Base-by-base conservation (phyloP, 2,888 invertebrate species). In the Acronicta psi region DNA sequence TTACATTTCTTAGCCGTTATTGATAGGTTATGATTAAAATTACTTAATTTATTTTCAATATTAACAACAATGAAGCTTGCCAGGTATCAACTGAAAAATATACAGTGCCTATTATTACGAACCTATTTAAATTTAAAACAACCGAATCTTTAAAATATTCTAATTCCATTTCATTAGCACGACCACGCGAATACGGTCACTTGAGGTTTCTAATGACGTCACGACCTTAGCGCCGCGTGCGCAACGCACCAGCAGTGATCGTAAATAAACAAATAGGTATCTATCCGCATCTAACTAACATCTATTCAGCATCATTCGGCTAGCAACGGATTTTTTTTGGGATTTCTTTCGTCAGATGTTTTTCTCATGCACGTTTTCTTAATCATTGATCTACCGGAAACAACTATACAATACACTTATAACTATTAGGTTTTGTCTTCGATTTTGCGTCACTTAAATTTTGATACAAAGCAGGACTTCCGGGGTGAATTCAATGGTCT, bases 181-280 rank as follows among this genome's bases (percentile, higher is more conserved):
- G 44, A 40, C 31, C 51, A 38, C 46, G 53, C 20, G 31, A 43
- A 59, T 42, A 55, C 64, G 37, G 52, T 60, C 61, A 61, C 55
- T 69, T 58, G 58, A 58, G 53, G 56, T 63, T 71, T 49, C 59
- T 64, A 63, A 51, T 70, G 63, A 66, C 75, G 73, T 70, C 63
- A 70, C 53, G 54, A 66, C 81, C 80, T 81, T 76, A 84, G 63
- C 77, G 72, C 69, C 77, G 82, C 75, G 80, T 79, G 76, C 82
- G 83, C 82, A 81, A 79, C 69, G 61, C 68, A 70, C 70, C 69
- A 73, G 62, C 70, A 58, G 64, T 61, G 76, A 82, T 81, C 83
- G 82, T 86, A 89, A 89, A 89, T 88, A 89, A 89, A 89, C 86
- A 89, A 87, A 85, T 69, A 63, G 59, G 57, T 51, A 68, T 62